Conservation (phyloP, 2,888 invertebrate genomes). For the Pycnomerus fuliginosus region DNA sequence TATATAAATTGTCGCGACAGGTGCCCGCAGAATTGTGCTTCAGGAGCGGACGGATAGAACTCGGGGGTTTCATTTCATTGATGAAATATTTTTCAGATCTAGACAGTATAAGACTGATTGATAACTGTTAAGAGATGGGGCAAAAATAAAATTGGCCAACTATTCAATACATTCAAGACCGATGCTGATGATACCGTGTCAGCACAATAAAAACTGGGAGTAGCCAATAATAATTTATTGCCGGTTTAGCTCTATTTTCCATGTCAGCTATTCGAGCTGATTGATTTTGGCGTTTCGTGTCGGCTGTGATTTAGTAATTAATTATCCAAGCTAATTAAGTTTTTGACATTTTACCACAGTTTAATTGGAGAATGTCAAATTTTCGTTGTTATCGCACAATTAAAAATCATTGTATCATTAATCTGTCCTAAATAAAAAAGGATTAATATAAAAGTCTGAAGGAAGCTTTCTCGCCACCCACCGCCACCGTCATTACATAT, state of each 20-base stretch:
- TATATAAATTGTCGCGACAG: slow-evolving; percentile 16
- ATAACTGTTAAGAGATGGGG: background rate
- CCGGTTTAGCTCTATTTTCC: slow-evolving; percentile 11
- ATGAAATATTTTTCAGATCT: background rate
- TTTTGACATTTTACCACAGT: too few relatives aligned
- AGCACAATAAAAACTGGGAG: slow-evolving; percentile 4
- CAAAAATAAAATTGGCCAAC: background rate
- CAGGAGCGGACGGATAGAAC: slow-evolving; percentile 1
- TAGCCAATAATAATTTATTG: slow-evolving; percentile 10
- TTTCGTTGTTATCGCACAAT: too few relatives aligned
- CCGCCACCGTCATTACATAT: too few relatives aligned
- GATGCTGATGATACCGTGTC: background rate
- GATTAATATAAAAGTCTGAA: too few relatives aligned
- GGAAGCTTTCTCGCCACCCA: too few relatives aligned
- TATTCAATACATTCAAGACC: slow-evolving; percentile 1
- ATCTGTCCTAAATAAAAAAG: too few relatives aligned
- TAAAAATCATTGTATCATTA: too few relatives aligned
- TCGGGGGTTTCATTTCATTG: background rate
- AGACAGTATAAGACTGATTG: background rate
- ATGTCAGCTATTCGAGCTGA: too few relatives aligned
- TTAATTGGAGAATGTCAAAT: too few relatives aligned
- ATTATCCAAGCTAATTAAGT: too few relatives aligned
- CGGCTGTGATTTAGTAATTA: too few relatives aligned
- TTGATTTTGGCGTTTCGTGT: too few relatives aligned
- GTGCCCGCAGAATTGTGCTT: slow-evolving; percentile 5